Evolutionary conservation across 1,140 invertebrate species (phyloP), one percentile per base, ranked within the genome.

Genomic region (Hyposmocoma kahamanoa): DNA sequence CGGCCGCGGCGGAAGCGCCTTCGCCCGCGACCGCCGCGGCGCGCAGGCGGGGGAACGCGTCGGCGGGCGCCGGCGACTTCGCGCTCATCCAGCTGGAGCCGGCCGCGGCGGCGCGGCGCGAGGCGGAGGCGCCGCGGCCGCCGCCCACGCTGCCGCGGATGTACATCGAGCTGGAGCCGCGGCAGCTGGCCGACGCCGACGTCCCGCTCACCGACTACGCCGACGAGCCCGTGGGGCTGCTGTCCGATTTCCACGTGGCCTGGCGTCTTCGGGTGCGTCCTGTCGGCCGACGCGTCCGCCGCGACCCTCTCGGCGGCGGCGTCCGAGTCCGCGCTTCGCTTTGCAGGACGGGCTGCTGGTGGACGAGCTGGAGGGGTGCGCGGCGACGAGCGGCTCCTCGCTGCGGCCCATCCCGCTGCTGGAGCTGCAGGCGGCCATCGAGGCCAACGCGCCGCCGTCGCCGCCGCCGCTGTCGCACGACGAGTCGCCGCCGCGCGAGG

Each of bases 161-260:
- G 30, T 77, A 75, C 62, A 54, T 78, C 19, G 72, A 83, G 56
- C 71, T 84, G 53, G 81, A 79, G 60, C 78, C 81, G 21, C 63
- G 81, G 15, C 53, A 54, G 24, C 60, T 69, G 21, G 51, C 62
- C 21, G 58, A 50, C 17, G 46, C 55, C 39, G 76, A 78, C 54
- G 47, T 53, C n/a, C 72, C 67, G 38, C 64, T 86, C 10, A 36
- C 15, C 4, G 84, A 86, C 59, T 78, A 77, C 53, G 59, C 18
- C 2, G 72, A 64, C 10, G 73, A 79, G 52, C 64, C 65, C 45
- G 65, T 86, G 38, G 84, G 84, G 15, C 56, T 84, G 43, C 66
- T 76, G n/a, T 42, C 56, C 22, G 84, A 86, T 62, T 83, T 74
- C 57, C 66, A 75, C 34, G 77, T 78, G 45, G 51, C 65, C 18